A percentile compares a stretch with the other conserved stretches of the same genome.
phyloP scores from a whole-genome alignment of 53 echinoderm and acorn worm species.

The Holothuria scabra region DNA sequence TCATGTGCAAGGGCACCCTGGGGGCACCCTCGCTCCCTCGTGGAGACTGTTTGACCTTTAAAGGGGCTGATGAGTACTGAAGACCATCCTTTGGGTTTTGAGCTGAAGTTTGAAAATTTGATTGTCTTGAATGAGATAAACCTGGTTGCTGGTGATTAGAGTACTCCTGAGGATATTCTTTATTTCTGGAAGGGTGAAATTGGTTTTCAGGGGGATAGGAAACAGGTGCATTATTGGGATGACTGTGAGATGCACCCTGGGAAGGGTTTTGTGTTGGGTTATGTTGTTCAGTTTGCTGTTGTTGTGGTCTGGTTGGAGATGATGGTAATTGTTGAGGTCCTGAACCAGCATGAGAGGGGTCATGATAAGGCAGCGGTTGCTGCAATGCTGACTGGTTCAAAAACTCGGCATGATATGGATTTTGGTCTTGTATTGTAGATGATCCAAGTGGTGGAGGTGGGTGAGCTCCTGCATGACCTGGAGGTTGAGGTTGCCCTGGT shows the following conservation, averaged over 20 bases:
- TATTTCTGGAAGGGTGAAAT: too few species aligned
- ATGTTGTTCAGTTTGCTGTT: neutral
- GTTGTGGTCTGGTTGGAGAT: neutral
- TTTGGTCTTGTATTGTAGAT: neutral
- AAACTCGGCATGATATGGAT: conserved; percentile 25
- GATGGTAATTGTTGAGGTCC: neutral
- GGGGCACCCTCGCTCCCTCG: neutral
- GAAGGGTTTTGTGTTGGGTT: too few species aligned
- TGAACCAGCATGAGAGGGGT: neutral
- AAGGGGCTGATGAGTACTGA: conserved; percentile 6
- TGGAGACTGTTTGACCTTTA: neutral
- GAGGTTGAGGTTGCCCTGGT: too few species aligned
- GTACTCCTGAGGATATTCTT: too few species aligned
- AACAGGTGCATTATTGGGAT: too few species aligned
- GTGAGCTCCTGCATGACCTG: too few species aligned
- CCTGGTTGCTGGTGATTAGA: too few species aligned
- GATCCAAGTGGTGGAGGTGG: too few species aligned
- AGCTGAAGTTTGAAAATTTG: neutral
- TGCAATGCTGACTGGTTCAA: conserved; percentile 14
- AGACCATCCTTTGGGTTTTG: neutral
- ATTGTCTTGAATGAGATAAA: neutral
- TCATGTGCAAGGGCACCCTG: conserved; percentile 8
- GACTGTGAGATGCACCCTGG: too few species aligned
- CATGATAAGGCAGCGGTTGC: neutral
- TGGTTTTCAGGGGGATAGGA: too few species aligned